Conservation (phyloP, 2,888 invertebrate species). For the Ditula angustiorana region DNA sequence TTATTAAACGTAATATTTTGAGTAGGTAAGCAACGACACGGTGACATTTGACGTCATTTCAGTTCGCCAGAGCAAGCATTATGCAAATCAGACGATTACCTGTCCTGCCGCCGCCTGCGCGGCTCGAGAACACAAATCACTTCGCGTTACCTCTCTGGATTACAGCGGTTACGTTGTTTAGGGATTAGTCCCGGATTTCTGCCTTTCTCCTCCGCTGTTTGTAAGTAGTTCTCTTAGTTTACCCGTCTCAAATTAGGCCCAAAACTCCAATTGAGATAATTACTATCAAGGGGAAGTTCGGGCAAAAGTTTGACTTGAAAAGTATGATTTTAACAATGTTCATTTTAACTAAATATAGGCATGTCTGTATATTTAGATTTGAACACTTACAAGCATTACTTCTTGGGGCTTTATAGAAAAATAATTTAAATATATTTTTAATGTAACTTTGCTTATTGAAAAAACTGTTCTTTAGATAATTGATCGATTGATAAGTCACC, state of each 20-base stretch:
- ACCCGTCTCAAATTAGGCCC: constrained; percentile 22
- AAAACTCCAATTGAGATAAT: neutral
- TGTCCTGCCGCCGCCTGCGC: constrained; percentile 41
- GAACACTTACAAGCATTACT: too few relatives aligned
- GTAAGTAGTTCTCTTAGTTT: constrained; percentile 8
- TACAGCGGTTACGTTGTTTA: constrained; percentile 42
- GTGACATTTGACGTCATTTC: constrained; percentile 14
- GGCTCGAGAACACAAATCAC: constrained; percentile 50
- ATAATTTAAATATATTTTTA: too few relatives aligned
- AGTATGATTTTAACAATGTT: too few relatives aligned
- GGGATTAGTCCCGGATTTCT: constrained; percentile 44
- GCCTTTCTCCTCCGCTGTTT: constrained; percentile 19
- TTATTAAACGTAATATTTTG: neutral
- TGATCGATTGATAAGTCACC: too few relatives aligned
- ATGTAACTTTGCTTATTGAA: too few relatives aligned
- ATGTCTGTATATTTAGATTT: too few relatives aligned
- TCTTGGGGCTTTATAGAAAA: too few relatives aligned
- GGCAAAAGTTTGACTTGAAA: too few relatives aligned
- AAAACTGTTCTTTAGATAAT: too few relatives aligned
- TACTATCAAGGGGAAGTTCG: neutral
- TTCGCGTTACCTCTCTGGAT: constrained; percentile 43
- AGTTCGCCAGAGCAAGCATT: constrained; percentile 44
- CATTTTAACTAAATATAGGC: too few relatives aligned
- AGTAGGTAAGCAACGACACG: neutral
- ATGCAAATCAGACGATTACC: constrained; percentile 49